phyloP scores from a whole-genome alignment of 2,113 vertebrate species.

The Phyllostomus discolor region DNA sequence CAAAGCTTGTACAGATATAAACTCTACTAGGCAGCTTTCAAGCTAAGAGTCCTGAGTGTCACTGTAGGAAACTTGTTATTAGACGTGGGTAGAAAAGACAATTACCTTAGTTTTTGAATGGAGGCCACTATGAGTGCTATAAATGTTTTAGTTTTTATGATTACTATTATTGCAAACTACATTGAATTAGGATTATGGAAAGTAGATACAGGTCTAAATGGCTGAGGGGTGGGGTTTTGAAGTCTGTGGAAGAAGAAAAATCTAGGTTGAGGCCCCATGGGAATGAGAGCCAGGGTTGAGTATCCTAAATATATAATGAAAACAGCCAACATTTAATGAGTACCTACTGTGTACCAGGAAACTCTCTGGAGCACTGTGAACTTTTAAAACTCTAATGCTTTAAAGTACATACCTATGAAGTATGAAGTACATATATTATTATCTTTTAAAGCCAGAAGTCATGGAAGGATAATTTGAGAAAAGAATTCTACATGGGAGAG shows the following conservation, averaged over 20 bases:
- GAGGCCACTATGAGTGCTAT: neutral
- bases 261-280: neutral
- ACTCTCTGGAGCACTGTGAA: neutral
- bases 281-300: neutral
- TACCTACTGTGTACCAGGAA: neutral
- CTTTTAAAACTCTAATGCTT: neutral
- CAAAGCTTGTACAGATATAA: neutral
- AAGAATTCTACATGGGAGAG: neutral
- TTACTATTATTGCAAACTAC: neutral
- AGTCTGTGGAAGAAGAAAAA: neutral
- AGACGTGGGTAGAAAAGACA: neutral
- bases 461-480: neutral
- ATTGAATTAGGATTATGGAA: neutral
- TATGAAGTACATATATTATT: neutral
- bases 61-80: neutral
- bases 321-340: neutral
- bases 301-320: neutral
- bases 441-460: neutral
- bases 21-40: neutral
- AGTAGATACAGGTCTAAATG: neutral
- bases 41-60: neutral
- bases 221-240: neutral
- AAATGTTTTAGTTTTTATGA: slow-evolving; percentile 19
- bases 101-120: neutral
- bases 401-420: neutral